Evolutionary conservation across 2,888 invertebrate species (phyloP).

Genomic region (Aphidoletes aphidimyza): DNA sequence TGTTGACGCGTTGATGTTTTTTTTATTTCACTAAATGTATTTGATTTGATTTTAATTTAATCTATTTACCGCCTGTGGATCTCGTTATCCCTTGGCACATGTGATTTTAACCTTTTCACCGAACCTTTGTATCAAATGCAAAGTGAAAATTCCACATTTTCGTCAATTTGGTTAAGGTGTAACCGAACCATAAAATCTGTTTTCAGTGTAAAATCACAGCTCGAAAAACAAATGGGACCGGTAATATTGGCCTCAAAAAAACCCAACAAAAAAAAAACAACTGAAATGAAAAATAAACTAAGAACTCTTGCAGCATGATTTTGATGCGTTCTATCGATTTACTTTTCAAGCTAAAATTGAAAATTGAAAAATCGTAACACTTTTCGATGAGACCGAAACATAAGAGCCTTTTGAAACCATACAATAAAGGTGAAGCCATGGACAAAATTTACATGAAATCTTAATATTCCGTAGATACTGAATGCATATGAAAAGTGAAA

Average conservation of each 20-base stretch:
- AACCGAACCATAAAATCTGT: constrained; percentile 31
- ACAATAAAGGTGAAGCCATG: not conserved
- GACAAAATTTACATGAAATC: constrained; percentile 24
- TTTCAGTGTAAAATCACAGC: not conserved
- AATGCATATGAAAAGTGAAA: not conserved
- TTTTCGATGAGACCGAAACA: not conserved
- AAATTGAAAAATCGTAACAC: constrained; percentile 18
- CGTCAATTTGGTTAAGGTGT: too few species aligned
- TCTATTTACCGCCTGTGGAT: not conserved
- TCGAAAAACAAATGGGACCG: not conserved
- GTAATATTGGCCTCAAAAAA: too few species aligned
- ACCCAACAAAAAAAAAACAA: too few species aligned
- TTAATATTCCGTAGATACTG: not conserved
- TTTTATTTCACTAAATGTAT: constrained; percentile 31
- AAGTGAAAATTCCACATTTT: too few species aligned
- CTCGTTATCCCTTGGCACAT: constrained; percentile 1
- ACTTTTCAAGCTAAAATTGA: not conserved
- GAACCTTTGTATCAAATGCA: not conserved
- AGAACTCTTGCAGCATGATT: not conserved
- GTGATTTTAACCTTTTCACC: constrained; percentile 4
- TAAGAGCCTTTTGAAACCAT: not conserved
- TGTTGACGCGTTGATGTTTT: constrained; percentile 48
- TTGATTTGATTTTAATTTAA: constrained; percentile 50
- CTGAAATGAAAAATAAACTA: not conserved
- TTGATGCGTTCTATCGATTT: not conserved